These are phyloP conservation scores for Ophioninae sp. DNA, from an alignment of 2,888 invertebrate species.

Conservation along the genomic window DNA sequence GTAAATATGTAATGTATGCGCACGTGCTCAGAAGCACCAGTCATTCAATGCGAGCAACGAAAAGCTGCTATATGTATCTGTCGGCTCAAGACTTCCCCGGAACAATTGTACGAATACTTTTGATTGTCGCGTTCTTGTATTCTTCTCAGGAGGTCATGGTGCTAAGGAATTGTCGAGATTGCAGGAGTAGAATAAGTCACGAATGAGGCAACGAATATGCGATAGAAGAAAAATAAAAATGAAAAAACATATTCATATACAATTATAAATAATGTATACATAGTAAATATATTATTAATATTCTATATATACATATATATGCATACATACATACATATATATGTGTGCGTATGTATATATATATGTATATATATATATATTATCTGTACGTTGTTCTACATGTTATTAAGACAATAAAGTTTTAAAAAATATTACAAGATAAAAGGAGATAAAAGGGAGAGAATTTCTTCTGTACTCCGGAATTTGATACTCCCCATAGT, in stretches of 20 bases:
- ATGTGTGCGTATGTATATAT: conserved; percentile 35
- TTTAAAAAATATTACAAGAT: conserved; percentile 48
- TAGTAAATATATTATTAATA: conserved; percentile 53
- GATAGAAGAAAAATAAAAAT: conserved; percentile 20
- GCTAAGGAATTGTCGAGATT: conserved; percentile 45
- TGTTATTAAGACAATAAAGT: conserved; percentile 72
- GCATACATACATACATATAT: conserved; percentile 14
- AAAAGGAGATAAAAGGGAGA: conserved; percentile 19
- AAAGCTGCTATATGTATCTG: conserved; percentile 32
- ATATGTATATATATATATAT: not conserved
- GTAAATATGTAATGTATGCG: not conserved
- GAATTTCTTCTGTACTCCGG: conserved; percentile 9
- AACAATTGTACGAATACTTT: conserved; percentile 51
- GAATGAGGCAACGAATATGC: conserved; percentile 35
- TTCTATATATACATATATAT: conserved; percentile 45
- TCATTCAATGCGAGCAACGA: conserved; percentile 32
- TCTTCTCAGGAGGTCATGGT: conserved; percentile 42
- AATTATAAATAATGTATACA: conserved; percentile 50
- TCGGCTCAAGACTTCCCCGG: conserved; percentile 27
- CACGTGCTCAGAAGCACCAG: not conserved
- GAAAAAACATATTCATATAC: conserved; percentile 46
- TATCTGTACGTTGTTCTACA: conserved; percentile 70
- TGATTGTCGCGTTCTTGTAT: conserved; percentile 36
- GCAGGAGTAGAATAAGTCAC: conserved; percentile 21
- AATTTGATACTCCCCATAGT: not conserved